These are phyloP conservation scores for Tipula helvola DNA, from an alignment of 2,888 invertebrate species.

Conservation along the genomic window DNA sequence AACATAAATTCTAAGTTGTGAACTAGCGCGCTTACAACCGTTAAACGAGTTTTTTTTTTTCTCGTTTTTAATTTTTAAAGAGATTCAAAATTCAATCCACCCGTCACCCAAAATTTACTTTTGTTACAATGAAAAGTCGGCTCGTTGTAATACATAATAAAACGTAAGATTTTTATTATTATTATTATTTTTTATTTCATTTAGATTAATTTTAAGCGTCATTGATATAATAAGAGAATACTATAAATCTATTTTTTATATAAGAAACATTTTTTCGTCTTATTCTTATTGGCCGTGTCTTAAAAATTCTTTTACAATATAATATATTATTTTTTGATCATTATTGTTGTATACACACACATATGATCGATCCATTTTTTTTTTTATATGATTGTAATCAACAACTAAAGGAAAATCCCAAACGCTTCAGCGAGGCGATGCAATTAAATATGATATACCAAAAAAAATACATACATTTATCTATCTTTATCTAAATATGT, in stretches of 20 bases:
- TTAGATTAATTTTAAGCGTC: background rate
- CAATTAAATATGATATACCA: no score
- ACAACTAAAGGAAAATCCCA: background rate
- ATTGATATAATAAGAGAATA: background rate
- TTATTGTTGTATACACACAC: background rate
- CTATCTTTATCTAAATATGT: background rate
- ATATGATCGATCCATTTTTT: background rate
- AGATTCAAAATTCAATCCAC: background rate
- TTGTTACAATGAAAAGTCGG: background rate
- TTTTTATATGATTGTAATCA: background rate
- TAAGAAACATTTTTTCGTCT: background rate
- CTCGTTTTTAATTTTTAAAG: background rate
- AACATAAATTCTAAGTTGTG: background rate
- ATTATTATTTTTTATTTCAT: background rate
- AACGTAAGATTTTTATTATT: background rate
- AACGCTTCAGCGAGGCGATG: background rate
- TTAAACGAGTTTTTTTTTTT: background rate
- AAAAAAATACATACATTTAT: no score
- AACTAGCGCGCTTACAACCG: background rate
- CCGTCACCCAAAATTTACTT: background rate
- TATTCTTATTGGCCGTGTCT: background rate
- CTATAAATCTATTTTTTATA: background rate
- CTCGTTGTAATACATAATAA: background rate
- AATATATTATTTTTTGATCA: background rate
- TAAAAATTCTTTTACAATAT: background rate